A percentile compares a stretch with the other conserved stretches of the same genome.
Conservation (phyloP, 1,140 invertebrate genomes). For the Archivesica marissinica region DNA sequence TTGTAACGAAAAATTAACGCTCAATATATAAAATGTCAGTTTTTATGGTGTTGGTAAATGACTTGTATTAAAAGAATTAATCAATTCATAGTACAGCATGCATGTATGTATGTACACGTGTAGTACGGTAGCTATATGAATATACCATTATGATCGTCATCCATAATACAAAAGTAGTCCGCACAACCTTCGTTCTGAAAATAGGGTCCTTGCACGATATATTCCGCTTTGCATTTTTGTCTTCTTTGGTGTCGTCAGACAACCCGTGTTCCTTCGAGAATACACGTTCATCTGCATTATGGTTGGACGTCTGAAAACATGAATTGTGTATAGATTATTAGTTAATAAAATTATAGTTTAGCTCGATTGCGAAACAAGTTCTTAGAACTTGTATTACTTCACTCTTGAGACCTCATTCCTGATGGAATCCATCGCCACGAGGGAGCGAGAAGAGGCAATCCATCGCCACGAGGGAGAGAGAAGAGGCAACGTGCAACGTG, state of each 20-base stretch:
- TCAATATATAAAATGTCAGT: not conserved
- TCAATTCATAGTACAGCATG: no score
- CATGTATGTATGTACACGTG: not conserved
- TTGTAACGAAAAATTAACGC: no score
- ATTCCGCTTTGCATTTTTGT: not conserved
- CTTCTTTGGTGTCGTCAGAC: not conserved
- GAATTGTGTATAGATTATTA: no score
- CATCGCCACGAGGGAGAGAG: no score
- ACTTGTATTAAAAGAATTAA: not conserved
- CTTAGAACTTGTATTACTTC: no score
- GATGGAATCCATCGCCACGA: no score
- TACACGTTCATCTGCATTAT: not conserved
- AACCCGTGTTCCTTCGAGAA: not conserved
- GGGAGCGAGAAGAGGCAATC: no score
- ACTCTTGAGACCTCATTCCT: no score
- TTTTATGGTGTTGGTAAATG: not conserved
- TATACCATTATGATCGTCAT: slow-evolving; percentile 15
- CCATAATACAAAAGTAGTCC: slow-evolving; percentile 35
- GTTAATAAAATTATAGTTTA: no score
- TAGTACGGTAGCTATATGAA: not conserved
- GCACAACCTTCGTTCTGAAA: slow-evolving; percentile 19
- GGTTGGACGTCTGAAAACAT: not conserved
- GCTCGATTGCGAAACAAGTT: no score
- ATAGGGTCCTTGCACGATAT: slow-evolving; percentile 19
- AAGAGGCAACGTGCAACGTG: no score